phyloP scores from a whole-genome alignment of 2,888 invertebrate genomes.

The Phania funesta region DNA sequence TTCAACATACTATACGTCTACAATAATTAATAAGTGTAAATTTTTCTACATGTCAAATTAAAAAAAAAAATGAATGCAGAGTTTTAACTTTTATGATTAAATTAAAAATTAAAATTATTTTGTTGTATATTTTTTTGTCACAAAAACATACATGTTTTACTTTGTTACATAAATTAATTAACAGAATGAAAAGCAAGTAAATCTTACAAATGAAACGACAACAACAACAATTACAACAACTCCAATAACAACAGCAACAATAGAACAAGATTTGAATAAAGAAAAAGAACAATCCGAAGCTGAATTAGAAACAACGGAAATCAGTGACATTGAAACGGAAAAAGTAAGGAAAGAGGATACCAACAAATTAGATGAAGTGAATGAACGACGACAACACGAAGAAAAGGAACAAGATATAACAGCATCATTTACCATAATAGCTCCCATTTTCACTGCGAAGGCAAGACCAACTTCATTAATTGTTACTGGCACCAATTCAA shows the following conservation, averaged over 20 bases:
- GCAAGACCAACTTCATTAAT: conserved; percentile 65
- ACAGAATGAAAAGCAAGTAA: conserved; percentile 65
- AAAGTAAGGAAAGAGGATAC: conserved; percentile 35
- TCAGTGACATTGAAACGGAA: conserved; percentile 28
- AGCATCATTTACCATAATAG: conserved; percentile 76
- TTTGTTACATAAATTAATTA: conserved; percentile 63
- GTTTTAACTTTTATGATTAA: too few species aligned
- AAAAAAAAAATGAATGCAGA: too few species aligned
- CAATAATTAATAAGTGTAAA: neutral
- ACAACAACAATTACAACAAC: conserved; percentile 48
- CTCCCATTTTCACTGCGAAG: conserved; percentile 68
- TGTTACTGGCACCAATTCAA: conserved; percentile 64
- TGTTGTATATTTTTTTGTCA: conserved; percentile 36
- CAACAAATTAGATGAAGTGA: neutral
- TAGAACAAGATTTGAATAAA: conserved; percentile 35
- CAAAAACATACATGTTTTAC: conserved; percentile 58
- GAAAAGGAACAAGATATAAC: conserved; percentile 72
- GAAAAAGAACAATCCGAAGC: conserved; percentile 24
- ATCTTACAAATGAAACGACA: conserved; percentile 58
- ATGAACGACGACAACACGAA: conserved; percentile 73
- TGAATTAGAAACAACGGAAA: neutral
- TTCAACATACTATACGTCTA: neutral
- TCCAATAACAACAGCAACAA: conserved; percentile 31
- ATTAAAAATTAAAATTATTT: conserved; percentile 3
- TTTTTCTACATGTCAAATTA: too few species aligned